These are phyloP conservation scores for Calidris pygmaea DNA, from an alignment of 2,113 vertebrate species.

Conservation along the genomic window DNA sequence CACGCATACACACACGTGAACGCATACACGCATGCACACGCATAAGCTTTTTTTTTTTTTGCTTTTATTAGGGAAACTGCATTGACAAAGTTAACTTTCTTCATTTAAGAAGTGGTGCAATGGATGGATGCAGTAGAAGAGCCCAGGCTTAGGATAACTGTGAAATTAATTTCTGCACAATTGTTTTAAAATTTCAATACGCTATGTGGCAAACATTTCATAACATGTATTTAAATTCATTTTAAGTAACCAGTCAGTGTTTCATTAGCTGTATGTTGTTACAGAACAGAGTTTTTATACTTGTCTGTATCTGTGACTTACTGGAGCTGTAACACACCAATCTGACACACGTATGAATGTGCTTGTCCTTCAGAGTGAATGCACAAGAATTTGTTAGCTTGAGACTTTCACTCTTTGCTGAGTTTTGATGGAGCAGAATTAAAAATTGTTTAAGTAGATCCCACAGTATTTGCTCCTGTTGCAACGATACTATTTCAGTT, in stretches of 20 bases:
- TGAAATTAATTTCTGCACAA: neutral
- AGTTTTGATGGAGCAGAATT: neutral
- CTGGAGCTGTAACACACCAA: constrained; percentile 12
- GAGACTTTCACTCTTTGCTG: constrained; percentile 36
- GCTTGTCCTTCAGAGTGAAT: constrained; percentile 72
- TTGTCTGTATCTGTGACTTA: constrained; percentile 21
- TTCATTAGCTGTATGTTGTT: neutral
- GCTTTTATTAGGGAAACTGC: constrained; percentile 1
- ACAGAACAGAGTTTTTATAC: constrained; percentile 38
- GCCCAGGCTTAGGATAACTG: neutral
- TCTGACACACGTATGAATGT: constrained; percentile 58
- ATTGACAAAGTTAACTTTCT: neutral
- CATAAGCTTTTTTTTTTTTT: neutral
- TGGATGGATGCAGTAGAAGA: neutral
- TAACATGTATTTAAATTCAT: neutral
- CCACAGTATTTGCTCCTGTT: constrained; percentile 21
- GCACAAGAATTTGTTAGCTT: constrained; percentile 38
- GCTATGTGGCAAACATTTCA: neutral
- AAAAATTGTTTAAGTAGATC: constrained; percentile 33
- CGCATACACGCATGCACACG: rapidly evolving
- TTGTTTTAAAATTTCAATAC: neutral
- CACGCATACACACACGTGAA: neutral
- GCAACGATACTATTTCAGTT: constrained; percentile 17
- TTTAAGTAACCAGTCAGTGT: neutral
- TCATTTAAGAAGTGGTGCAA: neutral